phyloP scores from a whole-genome alignment of 2,888 invertebrate genomes.

The Nasonovia ribisnigri region DNA sequence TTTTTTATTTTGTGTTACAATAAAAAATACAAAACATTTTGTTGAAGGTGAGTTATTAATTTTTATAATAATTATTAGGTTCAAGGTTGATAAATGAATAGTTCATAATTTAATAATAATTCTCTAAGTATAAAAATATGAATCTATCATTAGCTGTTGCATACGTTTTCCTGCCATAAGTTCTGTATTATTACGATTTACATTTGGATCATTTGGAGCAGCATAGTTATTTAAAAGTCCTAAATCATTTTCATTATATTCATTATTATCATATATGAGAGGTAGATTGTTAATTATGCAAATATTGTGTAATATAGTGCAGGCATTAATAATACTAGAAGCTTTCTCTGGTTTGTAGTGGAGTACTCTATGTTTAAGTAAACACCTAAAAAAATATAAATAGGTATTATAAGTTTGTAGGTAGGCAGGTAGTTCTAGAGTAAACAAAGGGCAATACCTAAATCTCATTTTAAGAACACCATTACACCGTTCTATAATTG shows the following conservation, averaged over 20 bases:
- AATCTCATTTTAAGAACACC: conserved; percentile 52
- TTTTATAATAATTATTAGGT: too few relatives aligned
- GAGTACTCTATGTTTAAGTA: conserved; percentile 38
- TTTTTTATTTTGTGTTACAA: not conserved
- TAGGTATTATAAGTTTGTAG: too few relatives aligned
- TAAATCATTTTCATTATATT: not conserved
- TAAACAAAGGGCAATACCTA: not conserved
- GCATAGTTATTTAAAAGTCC: conserved; percentile 2
- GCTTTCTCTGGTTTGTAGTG: conserved; percentile 13
- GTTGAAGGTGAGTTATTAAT: not conserved
- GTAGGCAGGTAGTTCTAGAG: too few relatives aligned
- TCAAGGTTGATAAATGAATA: too few relatives aligned
- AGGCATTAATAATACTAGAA: conserved; percentile 46
- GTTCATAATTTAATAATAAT: not conserved
- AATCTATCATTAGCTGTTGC: not conserved
- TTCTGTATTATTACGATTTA: not conserved
- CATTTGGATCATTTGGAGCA: not conserved
- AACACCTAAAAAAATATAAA: conserved; percentile 27
- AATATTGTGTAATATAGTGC: too few relatives aligned
- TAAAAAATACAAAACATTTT: not conserved
- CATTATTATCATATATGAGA: conserved; percentile 10
- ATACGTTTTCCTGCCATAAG: conserved; percentile 22
- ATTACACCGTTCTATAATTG: conserved; percentile 42
- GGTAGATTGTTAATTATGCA: conserved; percentile 22
- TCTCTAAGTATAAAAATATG: conserved; percentile 1